Evolutionary conservation across 2,113 vertebrate genomes (phyloP), one percentile per base, ranked within the genome.

Genomic region (Pelvicachromis taeniatus): DNA sequence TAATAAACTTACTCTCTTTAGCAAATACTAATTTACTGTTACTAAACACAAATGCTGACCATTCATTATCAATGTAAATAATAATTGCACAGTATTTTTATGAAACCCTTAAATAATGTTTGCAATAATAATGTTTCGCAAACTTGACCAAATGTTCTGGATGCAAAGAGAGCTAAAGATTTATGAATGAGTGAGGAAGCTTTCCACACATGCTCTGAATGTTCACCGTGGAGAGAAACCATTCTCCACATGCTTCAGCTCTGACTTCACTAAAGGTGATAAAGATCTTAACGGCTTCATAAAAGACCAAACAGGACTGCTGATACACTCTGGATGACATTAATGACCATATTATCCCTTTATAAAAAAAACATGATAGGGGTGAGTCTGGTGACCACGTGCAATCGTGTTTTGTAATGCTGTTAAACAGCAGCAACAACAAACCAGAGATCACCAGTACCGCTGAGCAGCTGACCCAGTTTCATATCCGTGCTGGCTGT

Each of bases 141-240:
- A 12, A 4, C 10, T 8, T 68, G n/a, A 42, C 8, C 10, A 40
- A 21, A 38, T 65, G 2, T 14, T 21, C 2, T 68, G 61, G 21
- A 63, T 10, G 0, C 59, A 0, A 38, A 35, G 31, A 35, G 31
- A 61, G 10, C 58, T 0, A 61, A 61, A 48, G 45, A 16, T 16
- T 48, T 16, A 14, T 45, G 13, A 45, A 6, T 68, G 61, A 23
- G 35, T 40, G n/a, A 42, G 63, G n/a, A 68, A 68, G n/a, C 12
- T 42, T 68, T 42, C 35, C 4, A 3, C n/a, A 16, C 35, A 38
- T 38, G 7, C 5, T 63, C 17, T 63, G 31, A 38, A 13, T 63
- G 59, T 35, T 61, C 29, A 61, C 58, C 33, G 58, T 61, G 29
- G 29, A 7, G 58, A 61, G 58, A n/a, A 35, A 61, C 31, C 19